Evolutionary conservation across 2,797 vertebrate species (phyloP).

Genomic region (Falco berigora): DNA sequence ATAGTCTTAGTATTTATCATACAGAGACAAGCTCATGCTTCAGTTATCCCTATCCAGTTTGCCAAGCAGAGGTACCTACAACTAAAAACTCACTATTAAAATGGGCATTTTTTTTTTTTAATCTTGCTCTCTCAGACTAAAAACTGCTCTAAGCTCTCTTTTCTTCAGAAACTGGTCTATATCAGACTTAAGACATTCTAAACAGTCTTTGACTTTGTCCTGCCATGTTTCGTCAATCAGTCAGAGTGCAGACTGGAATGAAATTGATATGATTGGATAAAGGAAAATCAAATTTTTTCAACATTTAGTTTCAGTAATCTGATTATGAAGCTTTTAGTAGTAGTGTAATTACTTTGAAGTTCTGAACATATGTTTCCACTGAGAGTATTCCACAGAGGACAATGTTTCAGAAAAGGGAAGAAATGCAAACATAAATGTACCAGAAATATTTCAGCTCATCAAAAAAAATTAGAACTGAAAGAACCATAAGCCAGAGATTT

Average conservation of each 20-base stretch:
- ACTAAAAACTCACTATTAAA: neutral
- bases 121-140: neutral
- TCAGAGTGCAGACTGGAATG: conserved; percentile 37
- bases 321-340: conserved; percentile 80
- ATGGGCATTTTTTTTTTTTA: neutral
- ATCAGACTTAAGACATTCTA: neutral
- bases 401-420: conserved; percentile 33
- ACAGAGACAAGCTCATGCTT: neutral
- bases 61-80: neutral
- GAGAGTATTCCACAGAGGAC: conserved; percentile 63
- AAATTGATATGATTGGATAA: conserved; percentile 72
- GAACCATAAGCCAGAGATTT: neutral
- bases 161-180: neutral
- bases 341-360: conserved; percentile 74
- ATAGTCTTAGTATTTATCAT: neutral
- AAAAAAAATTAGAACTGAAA: conserved; percentile 37
- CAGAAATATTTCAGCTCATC: neutral
- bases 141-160: neutral
- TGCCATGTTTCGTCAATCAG: conserved; percentile 60
- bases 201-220: conserved; percentile 53
- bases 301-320: conserved; percentile 72
- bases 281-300: conserved; percentile 72
- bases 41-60: neutral
- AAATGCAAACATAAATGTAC: conserved; percentile 14
- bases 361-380: conserved; percentile 71